These are phyloP conservation scores for Anadara kagoshimensis DNA, from an alignment of 1,140 invertebrate genomes.

Conservation along the genomic window DNA sequence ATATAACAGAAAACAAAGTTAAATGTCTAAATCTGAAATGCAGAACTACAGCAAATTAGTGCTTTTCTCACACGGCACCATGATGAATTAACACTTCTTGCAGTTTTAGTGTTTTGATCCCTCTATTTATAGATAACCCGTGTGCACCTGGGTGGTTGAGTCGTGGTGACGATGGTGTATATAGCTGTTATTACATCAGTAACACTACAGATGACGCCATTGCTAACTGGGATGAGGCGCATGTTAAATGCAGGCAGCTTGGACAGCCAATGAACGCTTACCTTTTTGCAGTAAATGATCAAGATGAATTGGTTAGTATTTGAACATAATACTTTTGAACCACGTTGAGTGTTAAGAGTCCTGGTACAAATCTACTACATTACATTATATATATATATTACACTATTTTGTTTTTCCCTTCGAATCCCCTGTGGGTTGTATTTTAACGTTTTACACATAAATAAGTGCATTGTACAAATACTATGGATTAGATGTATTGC, in stretches of 20 bases:
- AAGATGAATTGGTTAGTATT: slow-evolving; percentile 32
- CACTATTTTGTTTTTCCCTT: no score
- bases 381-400: no score
- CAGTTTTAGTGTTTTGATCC: not conserved
- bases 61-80: not conserved
- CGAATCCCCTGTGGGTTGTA: no score
- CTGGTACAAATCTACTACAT: no score
- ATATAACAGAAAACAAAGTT: no score
- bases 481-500: no score
- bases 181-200: slow-evolving; percentile 39
- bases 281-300: slow-evolving; percentile 37
- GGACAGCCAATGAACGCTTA: slow-evolving; percentile 19
- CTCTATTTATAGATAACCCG: slow-evolving; percentile 7
- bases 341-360: no score
- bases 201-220: slow-evolving; percentile 24
- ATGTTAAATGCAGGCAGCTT: slow-evolving; percentile 32
- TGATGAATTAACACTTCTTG: no score
- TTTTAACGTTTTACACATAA: no score
- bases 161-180: slow-evolving; percentile 3
- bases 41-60: no score
- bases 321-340: not conserved
- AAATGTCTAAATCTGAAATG: no score
- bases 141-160: slow-evolving; percentile 34
- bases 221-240: slow-evolving; percentile 40
- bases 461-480: no score